phyloP scores from a whole-genome alignment of 2,113 vertebrate genomes.

The Atrichornis clamosus region DNA sequence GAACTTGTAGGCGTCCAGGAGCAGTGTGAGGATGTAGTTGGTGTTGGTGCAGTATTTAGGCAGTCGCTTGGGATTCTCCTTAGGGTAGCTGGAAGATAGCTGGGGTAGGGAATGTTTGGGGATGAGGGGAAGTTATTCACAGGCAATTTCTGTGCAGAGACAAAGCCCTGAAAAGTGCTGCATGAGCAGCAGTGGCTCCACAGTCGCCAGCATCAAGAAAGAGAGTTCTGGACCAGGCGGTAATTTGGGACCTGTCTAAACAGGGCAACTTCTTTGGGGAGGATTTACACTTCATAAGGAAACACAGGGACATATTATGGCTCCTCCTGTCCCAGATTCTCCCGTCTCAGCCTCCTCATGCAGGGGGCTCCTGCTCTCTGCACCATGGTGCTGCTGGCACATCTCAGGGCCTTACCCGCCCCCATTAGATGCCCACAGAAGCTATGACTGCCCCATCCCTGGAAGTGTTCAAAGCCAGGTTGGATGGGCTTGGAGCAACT shows the following conservation, averaged over 20 bases:
- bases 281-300: neutral
- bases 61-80: constrained; percentile 22
- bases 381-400: neutral
- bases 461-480: neutral
- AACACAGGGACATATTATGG: neutral
- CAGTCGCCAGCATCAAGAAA: neutral
- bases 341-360: neutral
- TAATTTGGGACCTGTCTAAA: neutral
- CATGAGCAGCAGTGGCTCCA: fast-evolving
- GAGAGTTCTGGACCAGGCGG: neutral
- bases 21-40: constrained; percentile 80
- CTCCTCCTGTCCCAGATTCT: neutral
- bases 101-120: neutral
- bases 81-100: constrained; percentile 42
- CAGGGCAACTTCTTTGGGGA: neutral
- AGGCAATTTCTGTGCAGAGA: neutral
- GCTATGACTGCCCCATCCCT: neutral
- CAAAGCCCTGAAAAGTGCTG: neutral
- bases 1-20: constrained; percentile 82
- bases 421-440: neutral
- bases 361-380: neutral
- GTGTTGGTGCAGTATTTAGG: constrained; percentile 79
- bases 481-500: neutral
- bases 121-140: neutral
- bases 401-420: neutral